These are phyloP conservation scores for Mystacides longicornis DNA, from an alignment of 2,888 invertebrate genomes.

Conservation along the genomic window DNA sequence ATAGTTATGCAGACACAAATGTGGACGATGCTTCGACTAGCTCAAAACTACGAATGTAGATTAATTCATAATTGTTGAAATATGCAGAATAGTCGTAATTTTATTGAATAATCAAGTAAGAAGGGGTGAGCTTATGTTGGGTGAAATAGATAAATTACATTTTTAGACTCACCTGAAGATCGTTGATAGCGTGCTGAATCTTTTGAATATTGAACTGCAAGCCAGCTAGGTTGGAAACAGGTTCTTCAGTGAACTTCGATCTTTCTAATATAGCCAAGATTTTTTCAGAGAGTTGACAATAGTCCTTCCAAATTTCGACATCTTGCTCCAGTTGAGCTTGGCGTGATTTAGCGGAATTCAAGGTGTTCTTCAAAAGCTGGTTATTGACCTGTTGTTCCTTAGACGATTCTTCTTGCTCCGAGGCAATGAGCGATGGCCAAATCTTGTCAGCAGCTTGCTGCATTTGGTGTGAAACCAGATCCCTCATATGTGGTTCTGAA, in stretches of 20 bases:
- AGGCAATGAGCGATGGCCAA: constrained; percentile 73
- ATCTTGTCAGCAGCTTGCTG: constrained; percentile 81
- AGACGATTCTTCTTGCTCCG: constrained; percentile 77
- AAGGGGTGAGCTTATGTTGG: not conserved
- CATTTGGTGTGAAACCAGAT: constrained; percentile 72
- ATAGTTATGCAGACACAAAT: too few species aligned
- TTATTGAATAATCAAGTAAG: not conserved
- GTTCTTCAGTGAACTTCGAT: constrained; percentile 70
- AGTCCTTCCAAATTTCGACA: constrained; percentile 79
- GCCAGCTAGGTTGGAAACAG: constrained; percentile 69
- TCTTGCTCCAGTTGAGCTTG: constrained; percentile 75
- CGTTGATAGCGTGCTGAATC: constrained; percentile 67
- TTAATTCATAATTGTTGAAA: too few species aligned
- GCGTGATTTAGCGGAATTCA: constrained; percentile 76
- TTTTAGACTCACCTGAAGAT: constrained; percentile 56
- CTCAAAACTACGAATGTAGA: too few species aligned
- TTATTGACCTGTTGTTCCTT: constrained; percentile 75
- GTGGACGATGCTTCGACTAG: too few species aligned
- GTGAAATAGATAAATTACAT: not conserved
- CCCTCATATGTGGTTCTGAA: constrained; percentile 68
- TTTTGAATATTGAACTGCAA: constrained; percentile 80
- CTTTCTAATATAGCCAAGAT: constrained; percentile 68
- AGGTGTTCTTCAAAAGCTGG: constrained; percentile 71
- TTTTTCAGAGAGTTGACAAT: constrained; percentile 68
- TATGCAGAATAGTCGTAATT: too few species aligned